Conservation (phyloP, 2,113 vertebrate species). For the Serilophus lunatus region DNA sequence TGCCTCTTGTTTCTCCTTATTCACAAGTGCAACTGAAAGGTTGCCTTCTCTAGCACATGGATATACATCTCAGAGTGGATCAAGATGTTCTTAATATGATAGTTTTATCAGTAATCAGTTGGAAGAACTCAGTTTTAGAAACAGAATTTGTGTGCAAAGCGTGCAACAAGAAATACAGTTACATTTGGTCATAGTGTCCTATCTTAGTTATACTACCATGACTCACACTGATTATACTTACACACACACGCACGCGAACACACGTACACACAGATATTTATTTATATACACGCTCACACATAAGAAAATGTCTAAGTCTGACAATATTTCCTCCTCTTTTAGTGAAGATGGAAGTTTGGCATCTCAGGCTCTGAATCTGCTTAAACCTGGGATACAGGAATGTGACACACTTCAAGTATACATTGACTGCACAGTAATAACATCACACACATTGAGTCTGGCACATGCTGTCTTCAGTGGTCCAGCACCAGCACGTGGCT, state of each 20-base stretch:
- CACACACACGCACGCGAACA: not conserved
- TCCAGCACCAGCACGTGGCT: slow-evolving; percentile 62
- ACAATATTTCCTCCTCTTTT: slow-evolving; percentile 71
- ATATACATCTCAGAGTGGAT: not conserved
- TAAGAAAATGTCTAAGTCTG: slow-evolving; percentile 66
- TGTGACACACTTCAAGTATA: slow-evolving; percentile 70
- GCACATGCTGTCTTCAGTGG: slow-evolving; percentile 72
- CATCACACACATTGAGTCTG: slow-evolving; percentile 58
- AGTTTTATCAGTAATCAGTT: slow-evolving; percentile 43
- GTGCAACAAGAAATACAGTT: slow-evolving; percentile 71
- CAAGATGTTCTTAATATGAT: not conserved
- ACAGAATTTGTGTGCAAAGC: slow-evolving; percentile 77
- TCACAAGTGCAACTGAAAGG: not conserved
- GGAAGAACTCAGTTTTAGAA: slow-evolving; percentile 78
- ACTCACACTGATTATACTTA: slow-evolving; percentile 61
- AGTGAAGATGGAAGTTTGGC: slow-evolving; percentile 59
- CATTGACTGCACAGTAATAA: slow-evolving; percentile 71
- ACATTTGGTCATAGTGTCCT: slow-evolving; percentile 74
- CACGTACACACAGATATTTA: slow-evolving; percentile 24
- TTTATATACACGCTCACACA: slow-evolving; percentile 69
- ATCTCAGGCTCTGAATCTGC: slow-evolving; percentile 68
- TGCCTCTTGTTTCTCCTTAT: not conserved
- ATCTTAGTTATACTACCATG: slow-evolving; percentile 65
- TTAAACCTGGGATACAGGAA: slow-evolving; percentile 63
- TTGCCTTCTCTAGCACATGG: not conserved